phyloP scores from a whole-genome alignment of 2,797 vertebrate species.

The Diglossa cyanea region DNA sequence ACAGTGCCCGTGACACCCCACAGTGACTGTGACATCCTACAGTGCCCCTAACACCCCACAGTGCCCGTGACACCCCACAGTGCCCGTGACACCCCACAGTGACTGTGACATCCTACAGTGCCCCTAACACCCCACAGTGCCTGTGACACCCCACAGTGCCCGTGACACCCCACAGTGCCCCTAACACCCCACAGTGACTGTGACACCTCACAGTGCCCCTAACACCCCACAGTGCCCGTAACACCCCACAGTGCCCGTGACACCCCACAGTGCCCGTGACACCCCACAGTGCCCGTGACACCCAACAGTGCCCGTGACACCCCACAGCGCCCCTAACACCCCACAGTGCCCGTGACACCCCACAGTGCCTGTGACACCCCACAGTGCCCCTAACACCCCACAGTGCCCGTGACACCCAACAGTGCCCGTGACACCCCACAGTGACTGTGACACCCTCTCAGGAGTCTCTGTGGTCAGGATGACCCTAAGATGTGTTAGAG shows the following conservation, averaged over 20 bases:
- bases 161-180: accelerated
- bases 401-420: not conserved
- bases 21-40: accelerated
- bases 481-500: no score
- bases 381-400: accelerated
- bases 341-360: no score
- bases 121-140: accelerated
- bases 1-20: accelerated
- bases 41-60: accelerated
- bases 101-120: no score
- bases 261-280: accelerated
- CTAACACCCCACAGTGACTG: accelerated
- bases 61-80: not conserved
- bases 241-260: no score
- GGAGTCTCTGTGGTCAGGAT: no score
- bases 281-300: no score
- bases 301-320: accelerated
- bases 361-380: no score
- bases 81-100: no score
- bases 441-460: no score
- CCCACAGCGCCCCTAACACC: accelerated
- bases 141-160: not conserved
- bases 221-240: no score
- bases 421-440: no score
- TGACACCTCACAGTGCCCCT: accelerated